A percentile compares a stretch with the other conserved stretches of the same genome.
phyloP scores from a whole-genome alignment of 2,113 vertebrate species.

The Sardina pilchardus region DNA sequence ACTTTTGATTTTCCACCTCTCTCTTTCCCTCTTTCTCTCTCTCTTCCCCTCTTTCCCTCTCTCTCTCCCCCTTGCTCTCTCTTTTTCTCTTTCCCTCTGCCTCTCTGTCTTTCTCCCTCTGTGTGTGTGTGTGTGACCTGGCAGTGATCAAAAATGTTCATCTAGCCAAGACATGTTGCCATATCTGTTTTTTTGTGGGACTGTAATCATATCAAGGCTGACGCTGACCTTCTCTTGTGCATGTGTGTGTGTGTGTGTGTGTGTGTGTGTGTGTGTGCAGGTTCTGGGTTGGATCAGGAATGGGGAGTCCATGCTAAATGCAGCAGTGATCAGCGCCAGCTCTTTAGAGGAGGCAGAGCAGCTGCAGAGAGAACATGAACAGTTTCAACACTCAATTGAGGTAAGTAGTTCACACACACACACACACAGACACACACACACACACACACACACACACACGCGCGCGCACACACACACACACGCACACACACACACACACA shows the following conservation, averaged over 20 bases:
- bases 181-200: too few species aligned
- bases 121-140: too few species aligned
- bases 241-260: background rate
- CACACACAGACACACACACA: background rate
- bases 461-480: slow-evolving; percentile 25
- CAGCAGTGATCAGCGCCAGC: slow-evolving; percentile 94
- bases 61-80: too few species aligned
- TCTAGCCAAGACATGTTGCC: too few species aligned
- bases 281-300: slow-evolving; percentile 98
- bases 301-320: slow-evolving; percentile 97
- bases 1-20: too few species aligned
- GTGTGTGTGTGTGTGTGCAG: slow-evolving; percentile 47
- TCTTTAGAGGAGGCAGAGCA: slow-evolving; percentile 96
- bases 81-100: too few species aligned
- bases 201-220: too few species aligned
- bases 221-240: background rate
- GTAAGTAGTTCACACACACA: slow-evolving; percentile 64
- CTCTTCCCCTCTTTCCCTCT: too few species aligned
- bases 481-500: slow-evolving; percentile 26
- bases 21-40: too few species aligned
- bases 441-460: background rate
- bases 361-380: slow-evolving; percentile 95
- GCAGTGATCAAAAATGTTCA: too few species aligned
- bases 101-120: too few species aligned
- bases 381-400: slow-evolving; percentile 99